Base-by-base conservation (phyloP, 2,797 vertebrate genomes). In the Poeciliopsis paucimaculata region DNA sequence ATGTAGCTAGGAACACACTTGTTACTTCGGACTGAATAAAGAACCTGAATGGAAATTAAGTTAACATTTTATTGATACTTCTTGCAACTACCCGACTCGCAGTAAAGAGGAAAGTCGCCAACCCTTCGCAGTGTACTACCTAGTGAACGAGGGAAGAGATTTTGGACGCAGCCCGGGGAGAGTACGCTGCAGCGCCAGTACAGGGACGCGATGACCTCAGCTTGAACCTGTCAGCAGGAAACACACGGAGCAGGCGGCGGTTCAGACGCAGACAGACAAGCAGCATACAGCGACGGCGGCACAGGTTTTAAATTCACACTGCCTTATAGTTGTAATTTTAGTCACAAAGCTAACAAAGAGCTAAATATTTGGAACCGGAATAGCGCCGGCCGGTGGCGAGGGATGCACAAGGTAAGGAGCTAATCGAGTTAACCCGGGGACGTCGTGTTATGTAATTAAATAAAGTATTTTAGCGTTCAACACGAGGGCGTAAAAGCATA, bases 221-320 rank as follows among this genome's bases (percentile, higher is more conserved):
- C 1, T 5, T 90, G 92, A 93, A 91, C 92, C 74, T 47, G 74
- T 0, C 36, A 34, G 60, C 87, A 88, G 89, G 86, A 93, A 90
- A 79, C n/a, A 18, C 49, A 51, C 28, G 0, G 53, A 73, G 53
- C 49, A 66, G 45, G 71, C 76, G 26, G 28, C 23, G n/a, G 49
- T 20, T 71, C 13, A 45, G 41, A 26, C 66, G 28, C 77, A 13
- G 43, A 18, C 72, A 8, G 34, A 72, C 49, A 0, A 66, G 64
- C 46, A 0, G 51, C 43, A 60, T 12, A 41, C 11, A 2, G 11
- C 74, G 36, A 5, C 81, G 53, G 8, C 84, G 72, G 31, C 77
- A 57, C 70, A n/a, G 3, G 6, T 41, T 53, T 51, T 31, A 23
- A 75, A 47, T 6, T 75, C 31, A 51, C 20, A 28, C 28, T 36